These are phyloP conservation scores for Platycheirus rosarum DNA, from an alignment of 2,888 invertebrate species.

Conservation along the genomic window DNA sequence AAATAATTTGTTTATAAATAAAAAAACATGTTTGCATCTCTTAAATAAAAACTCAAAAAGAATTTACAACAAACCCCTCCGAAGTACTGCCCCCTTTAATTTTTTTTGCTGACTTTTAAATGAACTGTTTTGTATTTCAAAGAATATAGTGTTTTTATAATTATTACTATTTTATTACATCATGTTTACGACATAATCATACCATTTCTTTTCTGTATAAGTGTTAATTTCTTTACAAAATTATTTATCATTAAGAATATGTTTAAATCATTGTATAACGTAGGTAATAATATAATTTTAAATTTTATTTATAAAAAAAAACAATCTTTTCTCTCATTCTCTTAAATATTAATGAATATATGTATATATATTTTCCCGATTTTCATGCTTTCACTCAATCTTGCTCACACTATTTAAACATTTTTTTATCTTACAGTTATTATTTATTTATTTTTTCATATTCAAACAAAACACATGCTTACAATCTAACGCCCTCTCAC, in stretches of 20 bases:
- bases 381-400: conserved; percentile 59
- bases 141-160: conserved; percentile 49
- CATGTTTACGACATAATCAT: conserved; percentile 56
- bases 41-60: conserved; percentile 19
- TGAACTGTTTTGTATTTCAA: conserved; percentile 13
- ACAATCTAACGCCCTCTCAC: conserved; percentile 47
- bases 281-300: conserved; percentile 47
- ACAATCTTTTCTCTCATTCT: conserved; percentile 81
- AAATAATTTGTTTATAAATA: not conserved
- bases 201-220: conserved; percentile 58
- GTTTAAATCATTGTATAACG: conserved; percentile 15
- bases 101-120: conserved; percentile 46
- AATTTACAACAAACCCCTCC: conserved; percentile 47
- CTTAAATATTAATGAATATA: conserved; percentile 74
- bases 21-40: not conserved
- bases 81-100: conserved; percentile 29
- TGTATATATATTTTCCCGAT: conserved; percentile 56
- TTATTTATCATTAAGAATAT: conserved; percentile 29
- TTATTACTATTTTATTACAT: conserved; percentile 14
- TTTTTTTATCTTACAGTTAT: conserved; percentile 59
- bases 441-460: conserved; percentile 22
- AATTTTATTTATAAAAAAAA: conserved; percentile 79
- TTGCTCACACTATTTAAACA: conserved; percentile 40
- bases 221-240: conserved; percentile 49
- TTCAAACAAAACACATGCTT: conserved; percentile 65